Percentiles rank a stretch among this genome's conserved stretches.
Evolutionary conservation across 2,113 vertebrate genomes (phyloP).

Genomic region (Syrmaticus mikado): DNA sequence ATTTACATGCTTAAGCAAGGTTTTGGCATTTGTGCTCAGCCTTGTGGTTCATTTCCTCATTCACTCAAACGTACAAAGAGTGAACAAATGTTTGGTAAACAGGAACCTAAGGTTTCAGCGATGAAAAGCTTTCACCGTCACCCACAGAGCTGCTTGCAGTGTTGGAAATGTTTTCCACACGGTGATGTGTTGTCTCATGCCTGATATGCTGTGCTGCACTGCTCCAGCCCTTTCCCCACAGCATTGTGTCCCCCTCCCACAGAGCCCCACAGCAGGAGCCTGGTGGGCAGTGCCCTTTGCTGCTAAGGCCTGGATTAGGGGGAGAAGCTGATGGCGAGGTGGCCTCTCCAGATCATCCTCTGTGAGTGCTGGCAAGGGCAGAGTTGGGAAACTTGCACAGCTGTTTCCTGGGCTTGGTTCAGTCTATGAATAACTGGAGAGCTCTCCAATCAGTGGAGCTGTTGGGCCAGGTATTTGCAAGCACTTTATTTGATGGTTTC

Average conservation of each 20-base stretch:
- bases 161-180: conserved; percentile 24
- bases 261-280: not conserved
- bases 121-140: conserved; percentile 44
- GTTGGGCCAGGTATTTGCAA: conserved; percentile 60
- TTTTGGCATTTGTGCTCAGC: conserved; percentile 33
- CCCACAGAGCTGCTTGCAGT: conserved; percentile 37
- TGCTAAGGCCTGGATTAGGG: not conserved
- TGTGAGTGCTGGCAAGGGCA: not conserved
- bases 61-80: conserved; percentile 31
- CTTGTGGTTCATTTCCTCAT: conserved; percentile 49
- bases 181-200: not conserved
- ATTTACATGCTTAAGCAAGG: conserved; percentile 13
- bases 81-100: conserved; percentile 70
- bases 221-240: not conserved
- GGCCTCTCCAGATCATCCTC: not conserved
- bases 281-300: not conserved
- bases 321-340: not conserved
- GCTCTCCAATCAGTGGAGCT: conserved; percentile 55
- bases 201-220: not conserved
- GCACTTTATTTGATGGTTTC: conserved; percentile 57
- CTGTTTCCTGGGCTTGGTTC: not conserved
- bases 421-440: conserved; percentile 53
- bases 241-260: fast-evolving
- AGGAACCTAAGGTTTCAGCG: conserved; percentile 58
- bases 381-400: conserved; percentile 42